Conservation (phyloP, 92 coral and sea anemone genomes). For the Paramuricea clavata region DNA sequence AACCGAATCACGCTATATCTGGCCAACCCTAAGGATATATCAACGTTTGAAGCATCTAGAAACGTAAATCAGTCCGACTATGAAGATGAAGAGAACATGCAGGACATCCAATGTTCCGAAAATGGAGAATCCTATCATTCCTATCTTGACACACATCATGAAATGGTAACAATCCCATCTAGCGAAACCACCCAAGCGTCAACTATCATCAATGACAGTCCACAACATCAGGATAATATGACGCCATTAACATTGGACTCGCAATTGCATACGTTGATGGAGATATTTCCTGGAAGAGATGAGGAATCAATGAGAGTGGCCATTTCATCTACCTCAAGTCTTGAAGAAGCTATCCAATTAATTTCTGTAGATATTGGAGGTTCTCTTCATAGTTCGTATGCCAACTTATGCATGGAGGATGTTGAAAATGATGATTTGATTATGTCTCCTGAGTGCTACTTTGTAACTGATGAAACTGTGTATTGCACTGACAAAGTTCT, state of each 20-base stretch:
- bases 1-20: no score
- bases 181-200: not conserved
- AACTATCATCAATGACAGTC: no score
- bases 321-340: no score
- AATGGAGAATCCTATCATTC: not conserved
- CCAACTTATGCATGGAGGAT: constrained; percentile 16
- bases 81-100: not conserved
- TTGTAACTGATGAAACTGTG: no score
- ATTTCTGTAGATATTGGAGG: constrained; percentile 16
- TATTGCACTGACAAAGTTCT: not conserved
- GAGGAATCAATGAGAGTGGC: constrained; percentile 50
- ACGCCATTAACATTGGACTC: not conserved
- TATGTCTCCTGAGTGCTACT: no score
- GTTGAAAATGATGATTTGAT: no score
- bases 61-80: no score
- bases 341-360: constrained; percentile 48
- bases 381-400: constrained; percentile 51
- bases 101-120: constrained; percentile 1
- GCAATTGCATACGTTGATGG: constrained; percentile 30
- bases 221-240: no score
- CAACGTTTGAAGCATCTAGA: no score
- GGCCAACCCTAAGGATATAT: no score
- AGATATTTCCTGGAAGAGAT: constrained; percentile 50
- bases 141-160: no score
- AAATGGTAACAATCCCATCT: not conserved